Evolutionary conservation across 2,797 vertebrate genomes (phyloP), one percentile per base, ranked within the genome.

Genomic region (Delichon dasypus): DNA sequence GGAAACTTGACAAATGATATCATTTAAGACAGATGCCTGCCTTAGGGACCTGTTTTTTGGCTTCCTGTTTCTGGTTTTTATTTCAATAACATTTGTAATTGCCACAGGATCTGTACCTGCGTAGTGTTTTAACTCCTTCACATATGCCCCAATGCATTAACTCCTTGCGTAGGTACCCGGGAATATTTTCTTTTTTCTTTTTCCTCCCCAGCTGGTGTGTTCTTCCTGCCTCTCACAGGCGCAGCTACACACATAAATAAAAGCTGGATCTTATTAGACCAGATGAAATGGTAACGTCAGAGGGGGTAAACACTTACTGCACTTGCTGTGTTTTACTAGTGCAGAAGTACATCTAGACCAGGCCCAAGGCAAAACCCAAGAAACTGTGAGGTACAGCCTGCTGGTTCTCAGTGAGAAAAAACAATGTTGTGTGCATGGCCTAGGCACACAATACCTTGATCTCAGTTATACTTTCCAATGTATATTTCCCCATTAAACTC

Each of bases 31-130:
- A 97, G 98, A 98, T 97, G 97, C 97, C 97, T 97, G 97, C 98
- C 97, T 96, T 95, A 92, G 98, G 97, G 98, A 98, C 97, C 96
- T 97, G 97, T 84, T 96, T 97, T 96, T 97, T 97, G 97, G 96
- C 96, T 98, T 98, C 97, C 98, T 98, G 98, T 97, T 97, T 97
- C 97, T 98, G 98, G 96, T 97, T 98, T 98, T 98, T 98, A 98
- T 98, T 98, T 98, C 97, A 98, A 91, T 97, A 95, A 97, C 96
- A 96, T 97, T 97, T 97, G 94, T 97, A 98, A 98, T 94, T 97
- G 97, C 97, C 97, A 97, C 95, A 97, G 82, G 91, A 97, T 97
- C 95, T 96, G 96, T 97, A 97, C 97, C 98, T 97, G 96, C 84
- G 12, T 86, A 91, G 88, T 87, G 91, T 93, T 98, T 98, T 97